Percentiles rank a stretch among this genome's conserved stretches.
phyloP scores from a whole-genome alignment of 2,888 invertebrate genomes.

The Philonicus albiceps region DNA sequence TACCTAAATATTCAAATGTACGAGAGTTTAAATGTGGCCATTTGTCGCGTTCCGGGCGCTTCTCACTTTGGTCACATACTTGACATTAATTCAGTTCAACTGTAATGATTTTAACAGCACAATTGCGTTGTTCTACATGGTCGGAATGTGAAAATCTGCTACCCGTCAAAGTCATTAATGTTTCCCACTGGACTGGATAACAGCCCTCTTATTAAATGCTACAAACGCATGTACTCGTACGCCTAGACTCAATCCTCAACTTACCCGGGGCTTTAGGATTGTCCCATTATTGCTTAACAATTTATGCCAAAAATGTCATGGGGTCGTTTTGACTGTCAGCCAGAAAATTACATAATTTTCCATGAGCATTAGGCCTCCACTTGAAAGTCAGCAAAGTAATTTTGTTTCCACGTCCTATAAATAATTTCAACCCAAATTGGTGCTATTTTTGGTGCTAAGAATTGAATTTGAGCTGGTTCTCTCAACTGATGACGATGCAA shows the following conservation, averaged over 20 bases:
- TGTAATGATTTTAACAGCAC: neutral
- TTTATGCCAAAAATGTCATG: conserved; percentile 2
- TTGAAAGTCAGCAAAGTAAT: neutral
- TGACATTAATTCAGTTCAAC: conserved; percentile 14
- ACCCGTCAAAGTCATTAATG: neutral
- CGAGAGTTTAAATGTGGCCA: neutral
- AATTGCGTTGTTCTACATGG: neutral
- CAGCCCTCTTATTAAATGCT: neutral
- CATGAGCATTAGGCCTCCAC: neutral
- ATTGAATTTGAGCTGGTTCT: neutral
- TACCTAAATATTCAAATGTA: neutral
- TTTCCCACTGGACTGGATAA: neutral
- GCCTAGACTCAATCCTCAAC: neutral
- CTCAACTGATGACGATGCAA: neutral
- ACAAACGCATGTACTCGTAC: neutral
- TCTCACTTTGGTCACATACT: neutral
- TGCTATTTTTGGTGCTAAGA: neutral
- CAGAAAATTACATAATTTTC: neutral
- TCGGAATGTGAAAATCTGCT: conserved; percentile 2
- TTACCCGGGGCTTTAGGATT: neutral
- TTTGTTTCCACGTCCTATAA: neutral
- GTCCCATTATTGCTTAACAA: neutral
- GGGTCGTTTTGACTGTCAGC: neutral
- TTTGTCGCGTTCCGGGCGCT: neutral
- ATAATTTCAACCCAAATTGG: neutral